A percentile compares a stretch with the other conserved stretches of the same genome.
phyloP scores from a whole-genome alignment of 30 jellyfish, hydroid and myxozoan species.

The Rhopilema esculentum region DNA sequence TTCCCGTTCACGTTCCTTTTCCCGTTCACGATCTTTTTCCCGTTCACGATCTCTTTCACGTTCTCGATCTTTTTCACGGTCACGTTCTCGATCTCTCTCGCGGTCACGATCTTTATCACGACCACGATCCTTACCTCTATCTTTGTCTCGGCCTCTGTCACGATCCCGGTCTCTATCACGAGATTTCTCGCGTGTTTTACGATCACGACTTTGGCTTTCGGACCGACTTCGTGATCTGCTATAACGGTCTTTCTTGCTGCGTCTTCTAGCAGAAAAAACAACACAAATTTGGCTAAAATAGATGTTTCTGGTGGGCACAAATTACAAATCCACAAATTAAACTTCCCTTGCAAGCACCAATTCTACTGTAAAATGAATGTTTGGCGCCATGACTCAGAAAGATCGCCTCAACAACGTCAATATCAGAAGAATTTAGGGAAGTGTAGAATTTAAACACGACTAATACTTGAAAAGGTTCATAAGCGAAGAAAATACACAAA shows the following conservation, averaged over 20 bases:
- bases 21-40: slow-evolving; percentile 27
- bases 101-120: not conserved
- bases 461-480: no score
- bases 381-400: no score
- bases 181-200: slow-evolving; percentile 58
- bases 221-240: slow-evolving; percentile 58
- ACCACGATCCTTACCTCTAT: slow-evolving; percentile 47
- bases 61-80: slow-evolving; percentile 1
- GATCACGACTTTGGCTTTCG: slow-evolving; percentile 61
- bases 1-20: slow-evolving; percentile 26
- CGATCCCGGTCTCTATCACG: slow-evolving; percentile 37
- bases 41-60: not conserved
- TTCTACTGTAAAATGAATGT: no score
- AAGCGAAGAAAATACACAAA: no score
- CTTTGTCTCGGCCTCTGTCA: slow-evolving; percentile 26
- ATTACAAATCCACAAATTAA: no score
- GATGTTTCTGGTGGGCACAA: not conserved
- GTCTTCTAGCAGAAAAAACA: slow-evolving; percentile 21
- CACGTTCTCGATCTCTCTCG: slow-evolving; percentile 13
- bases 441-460: no score
- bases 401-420: no score
- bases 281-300: not conserved
- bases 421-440: no score
- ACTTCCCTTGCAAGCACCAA: no score
- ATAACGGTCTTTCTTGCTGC: slow-evolving; percentile 46